These are phyloP conservation scores for Lepisosteus osseus DNA, from an alignment of 2,113 vertebrate species.

Conservation along the genomic window DNA sequence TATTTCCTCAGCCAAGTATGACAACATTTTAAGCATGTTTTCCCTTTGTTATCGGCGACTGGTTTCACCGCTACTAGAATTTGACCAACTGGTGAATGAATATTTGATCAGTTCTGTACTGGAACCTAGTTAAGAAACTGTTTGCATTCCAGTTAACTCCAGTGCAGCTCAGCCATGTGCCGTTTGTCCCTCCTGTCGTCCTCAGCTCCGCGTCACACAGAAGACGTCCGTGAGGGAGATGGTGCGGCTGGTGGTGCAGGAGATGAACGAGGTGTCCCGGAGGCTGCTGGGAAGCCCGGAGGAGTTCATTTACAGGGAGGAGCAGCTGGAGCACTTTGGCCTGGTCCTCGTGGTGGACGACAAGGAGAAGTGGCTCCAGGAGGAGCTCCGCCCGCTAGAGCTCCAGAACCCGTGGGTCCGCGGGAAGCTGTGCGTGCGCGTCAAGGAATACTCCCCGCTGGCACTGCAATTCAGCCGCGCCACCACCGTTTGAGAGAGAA, in stretches of 20 bases:
- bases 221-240: slow-evolving; percentile 74
- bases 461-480: slow-evolving; percentile 73
- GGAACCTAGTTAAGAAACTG: too few species aligned
- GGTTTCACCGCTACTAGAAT: too few species aligned
- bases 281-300: slow-evolving; percentile 49
- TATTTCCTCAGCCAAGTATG: too few species aligned
- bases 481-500: slow-evolving; percentile 74
- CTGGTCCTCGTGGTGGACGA: slow-evolving; percentile 71
- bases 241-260: slow-evolving; percentile 80
- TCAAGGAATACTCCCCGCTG: slow-evolving; percentile 80
- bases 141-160: too few species aligned
- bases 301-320: slow-evolving; percentile 59
- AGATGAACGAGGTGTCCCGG: slow-evolving; percentile 73
- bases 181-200: fast-evolving
- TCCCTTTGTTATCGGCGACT: too few species aligned
- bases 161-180: not conserved
- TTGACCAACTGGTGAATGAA: too few species aligned
- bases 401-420: slow-evolving; percentile 74
- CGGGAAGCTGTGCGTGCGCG: slow-evolving; percentile 77
- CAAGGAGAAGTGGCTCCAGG: slow-evolving; percentile 79
- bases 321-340: slow-evolving; percentile 81
- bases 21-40: too few species aligned
- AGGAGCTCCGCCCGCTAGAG: slow-evolving; percentile 75
- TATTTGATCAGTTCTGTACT: too few species aligned
- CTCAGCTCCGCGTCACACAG: slow-evolving; percentile 74